Evolutionary conservation across 2,888 invertebrate genomes (phyloP), one percentile per base, ranked within the genome.

Genomic region (Eupithecia centaureata): DNA sequence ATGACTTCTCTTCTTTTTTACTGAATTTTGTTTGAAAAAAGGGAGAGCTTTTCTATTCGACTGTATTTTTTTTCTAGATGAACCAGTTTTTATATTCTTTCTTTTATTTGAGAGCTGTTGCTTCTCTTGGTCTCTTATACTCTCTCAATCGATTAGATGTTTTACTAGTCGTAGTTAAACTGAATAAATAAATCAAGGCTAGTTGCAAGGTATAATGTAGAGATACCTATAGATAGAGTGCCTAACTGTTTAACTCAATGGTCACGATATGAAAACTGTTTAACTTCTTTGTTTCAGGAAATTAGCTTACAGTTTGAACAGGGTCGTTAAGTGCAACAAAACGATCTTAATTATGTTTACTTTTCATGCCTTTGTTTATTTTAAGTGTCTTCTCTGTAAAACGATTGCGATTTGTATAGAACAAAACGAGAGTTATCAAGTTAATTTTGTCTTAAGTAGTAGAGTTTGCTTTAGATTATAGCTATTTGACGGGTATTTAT

Each of bases 241-340:
- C n/a, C n/a, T n/a, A n/a, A n/a, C 52, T 56, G n/a, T 33, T 57
- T 57, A 57, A 57, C 32, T n/a, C 18, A 13, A 5, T 57, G 32
- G 57, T 76, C 77, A 77, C 76, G 77, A 75, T 54, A 76, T 73
- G 75, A 74, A 47, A 70, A 32, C 65, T 25, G 59, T 47, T 47
- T 71, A 65, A 60, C 28, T 42, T 69, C 71, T 62, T 71, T 71
- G 71, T 72, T 63, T 65, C 62, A 68, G 63, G 63, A 61, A 64
- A 69, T 60, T 68, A 70, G 65, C 57, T 61, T 33, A 32, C 22
- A 51, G 61, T 68, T 64, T 61, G 51, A 28, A 52, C 52, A 63
- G 47, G 38, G 62, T 70, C 56, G 69, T 66, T 74, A 72, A 71
- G 64, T 71, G 66, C 63, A 70, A 70, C 58, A 67, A 66, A 71